Base-by-base conservation (phyloP, 2,888 invertebrate species). In the Mesorhabditis sp. region DNA sequence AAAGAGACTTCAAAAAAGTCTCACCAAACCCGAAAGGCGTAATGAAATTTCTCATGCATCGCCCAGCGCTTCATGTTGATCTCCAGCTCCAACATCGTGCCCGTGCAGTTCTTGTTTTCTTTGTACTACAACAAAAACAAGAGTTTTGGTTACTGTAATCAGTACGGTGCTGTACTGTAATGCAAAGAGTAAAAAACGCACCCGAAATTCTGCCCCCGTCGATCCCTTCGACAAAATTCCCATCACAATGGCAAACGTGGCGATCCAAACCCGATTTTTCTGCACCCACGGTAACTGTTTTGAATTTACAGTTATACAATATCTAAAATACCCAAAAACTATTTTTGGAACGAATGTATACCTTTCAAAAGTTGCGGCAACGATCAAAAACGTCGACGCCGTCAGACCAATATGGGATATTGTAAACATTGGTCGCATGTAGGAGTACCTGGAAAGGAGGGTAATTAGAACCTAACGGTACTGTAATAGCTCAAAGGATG, bases 321-420 rank as follows among this genome's bases (percentile, higher is more conserved):
- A 50, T 50, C 58, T 50, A 50, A 50, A 50, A n/a, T 50, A 2
- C 10, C 1, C n/a, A 50, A 50, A 50, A 50, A 50, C 2, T 13
- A n/a, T 13, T 1, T 50, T 10, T 50, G 58, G n/a, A 50, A 0
- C 1, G 10, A 13, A 0, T 2, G 7, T 1, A 58, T 76, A 84
- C 67, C 83, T 58, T 61, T 84, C 84, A 62, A 84, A 78, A 4
- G 79, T 72, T 5, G 84, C 84, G 15, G 81, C 80, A 4, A 82
- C 76, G 67, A 84, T 84, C 13, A 84, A 76, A 64, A 82, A 83
- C 44, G 79, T 76, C 5, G 82, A 81, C 2, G 84, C 76, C 6
- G 83, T 83, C 76, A 84, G 80, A n/a, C 79, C 81, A 41, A 83
- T 82, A 67, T 84, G 84, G 3, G 83, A 82, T 4, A 84, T 75